Percentiles rank a stretch among this genome's conserved stretches.
These are phyloP conservation scores for Sesia bembeciformis DNA, from an alignment of 2,888 invertebrate genomes.

Conservation along the genomic window DNA sequence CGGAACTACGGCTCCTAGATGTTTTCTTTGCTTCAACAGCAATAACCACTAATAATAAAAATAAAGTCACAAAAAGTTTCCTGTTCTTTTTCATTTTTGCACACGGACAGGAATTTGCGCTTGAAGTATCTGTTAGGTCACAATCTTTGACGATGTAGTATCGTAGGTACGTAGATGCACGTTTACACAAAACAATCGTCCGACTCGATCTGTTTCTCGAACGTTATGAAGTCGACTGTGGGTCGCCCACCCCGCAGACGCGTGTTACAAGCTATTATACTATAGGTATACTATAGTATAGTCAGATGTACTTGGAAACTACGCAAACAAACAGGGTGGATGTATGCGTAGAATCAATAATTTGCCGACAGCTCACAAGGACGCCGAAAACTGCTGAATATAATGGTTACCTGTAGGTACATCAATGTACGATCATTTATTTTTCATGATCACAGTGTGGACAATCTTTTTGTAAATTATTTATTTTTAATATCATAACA, in stretches of 20 bases:
- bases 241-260: constrained; percentile 34
- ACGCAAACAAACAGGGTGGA: background rate
- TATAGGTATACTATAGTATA: background rate
- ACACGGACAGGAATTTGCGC: background rate
- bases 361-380: background rate
- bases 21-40: constrained; percentile 44
- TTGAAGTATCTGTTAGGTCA: background rate
- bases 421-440: too few species aligned
- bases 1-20: constrained; percentile 47
- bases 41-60: constrained; percentile 24
- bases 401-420: too few species aligned
- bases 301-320: background rate
- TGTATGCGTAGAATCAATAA: constrained; percentile 5
- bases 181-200: constrained; percentile 18
- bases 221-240: constrained; percentile 36
- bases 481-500: too few species aligned
- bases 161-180: constrained; percentile 12
- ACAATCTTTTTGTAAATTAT: too few species aligned
- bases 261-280: constrained; percentile 1
- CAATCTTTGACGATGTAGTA: too few species aligned
- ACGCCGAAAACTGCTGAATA: background rate
- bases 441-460: too few species aligned
- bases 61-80: constrained; percentile 22
- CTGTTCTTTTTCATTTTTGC: constrained; percentile 27
- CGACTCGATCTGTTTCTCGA: constrained; percentile 42